A percentile compares a stretch with the other conserved stretches of the same genome.
Evolutionary conservation across 2,888 invertebrate species (phyloP).

Genomic region (Salpingus planirostris): DNA sequence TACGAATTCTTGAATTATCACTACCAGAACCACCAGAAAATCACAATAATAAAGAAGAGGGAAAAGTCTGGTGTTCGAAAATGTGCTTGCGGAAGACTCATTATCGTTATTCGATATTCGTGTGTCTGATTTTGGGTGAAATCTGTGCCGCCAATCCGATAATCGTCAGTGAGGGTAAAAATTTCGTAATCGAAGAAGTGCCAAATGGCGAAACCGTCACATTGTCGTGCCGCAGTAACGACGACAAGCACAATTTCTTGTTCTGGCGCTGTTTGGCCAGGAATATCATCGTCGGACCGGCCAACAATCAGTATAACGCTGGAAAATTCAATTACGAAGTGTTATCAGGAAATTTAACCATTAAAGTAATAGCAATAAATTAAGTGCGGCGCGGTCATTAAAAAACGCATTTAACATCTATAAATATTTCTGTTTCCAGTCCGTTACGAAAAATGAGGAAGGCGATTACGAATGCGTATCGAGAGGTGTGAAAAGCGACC

Average conservation of each 20-base stretch:
- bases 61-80: too few species aligned
- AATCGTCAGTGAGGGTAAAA: too few species aligned
- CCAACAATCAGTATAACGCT: slow-evolving; percentile 52
- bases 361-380: slow-evolving; percentile 50
- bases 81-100: too few species aligned
- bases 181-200: slow-evolving; percentile 34
- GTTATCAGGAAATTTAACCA: slow-evolving; percentile 55
- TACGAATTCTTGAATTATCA: too few species aligned
- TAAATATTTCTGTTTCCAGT: slow-evolving; percentile 16
- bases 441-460: slow-evolving; percentile 42
- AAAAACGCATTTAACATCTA: background rate
- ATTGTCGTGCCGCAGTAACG: slow-evolving; percentile 56
- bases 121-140: too few species aligned
- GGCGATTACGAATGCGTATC: slow-evolving; percentile 60
- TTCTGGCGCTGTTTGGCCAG: slow-evolving; percentile 54
- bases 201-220: slow-evolving; percentile 51
- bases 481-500: slow-evolving; percentile 44
- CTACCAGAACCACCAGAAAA: too few species aligned
- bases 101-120: too few species aligned
- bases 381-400: too few species aligned
- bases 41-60: too few species aligned
- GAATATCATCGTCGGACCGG: slow-evolving; percentile 54
- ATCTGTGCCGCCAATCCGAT: too few species aligned
- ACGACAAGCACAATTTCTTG: slow-evolving; percentile 56
- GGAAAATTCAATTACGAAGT: slow-evolving; percentile 61